Evolutionary conservation across 1,140 invertebrate genomes (phyloP).

Genomic region (Cryptotermes secundus): DNA sequence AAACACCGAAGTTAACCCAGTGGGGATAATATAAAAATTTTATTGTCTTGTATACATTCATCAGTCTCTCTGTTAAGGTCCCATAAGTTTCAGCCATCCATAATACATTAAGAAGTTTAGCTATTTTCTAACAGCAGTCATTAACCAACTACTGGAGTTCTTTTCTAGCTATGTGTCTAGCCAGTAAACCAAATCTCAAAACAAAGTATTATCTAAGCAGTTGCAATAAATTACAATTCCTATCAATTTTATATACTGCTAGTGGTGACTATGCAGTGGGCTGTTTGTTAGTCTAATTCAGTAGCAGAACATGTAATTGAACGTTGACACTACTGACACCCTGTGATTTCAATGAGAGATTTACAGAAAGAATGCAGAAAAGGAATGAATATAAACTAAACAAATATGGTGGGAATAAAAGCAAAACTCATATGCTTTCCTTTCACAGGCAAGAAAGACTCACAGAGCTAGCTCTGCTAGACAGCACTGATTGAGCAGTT

Average conservation of each 20-base stretch:
- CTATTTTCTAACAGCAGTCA: not conserved
- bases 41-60: not conserved
- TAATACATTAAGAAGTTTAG: not conserved
- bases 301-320: not conserved
- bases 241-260: too few relatives aligned
- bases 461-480: not conserved
- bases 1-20: not conserved
- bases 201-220: not conserved
- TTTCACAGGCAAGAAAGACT: not conserved
- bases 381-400: slow-evolving; percentile 17
- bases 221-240: too few relatives aligned
- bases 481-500: not conserved
- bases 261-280: too few relatives aligned
- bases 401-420: slow-evolving; percentile 4
- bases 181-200: not conserved
- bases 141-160: not conserved
- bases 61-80: not conserved
- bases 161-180: not conserved
- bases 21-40: not conserved
- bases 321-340: not conserved
- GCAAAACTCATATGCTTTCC: not conserved
- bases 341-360: not conserved
- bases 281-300: not conserved
- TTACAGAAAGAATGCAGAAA: not conserved
- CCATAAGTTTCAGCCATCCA: not conserved